Conservation (phyloP, 2,888 invertebrate species). For the Dorcus hopei region DNA sequence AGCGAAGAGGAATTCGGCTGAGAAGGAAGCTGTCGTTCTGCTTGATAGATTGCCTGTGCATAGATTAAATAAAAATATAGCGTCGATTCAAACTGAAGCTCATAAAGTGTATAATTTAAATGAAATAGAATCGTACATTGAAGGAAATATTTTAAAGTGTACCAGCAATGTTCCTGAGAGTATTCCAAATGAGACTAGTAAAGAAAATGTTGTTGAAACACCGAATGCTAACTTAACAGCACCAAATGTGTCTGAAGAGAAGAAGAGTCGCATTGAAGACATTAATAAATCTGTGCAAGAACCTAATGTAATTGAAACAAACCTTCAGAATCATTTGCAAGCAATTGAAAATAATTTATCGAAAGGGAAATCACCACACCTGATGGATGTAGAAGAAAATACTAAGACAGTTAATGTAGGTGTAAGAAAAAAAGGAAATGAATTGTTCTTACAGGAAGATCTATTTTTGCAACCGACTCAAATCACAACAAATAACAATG, state of each 20-base stretch:
- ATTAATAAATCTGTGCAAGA: too few relatives aligned
- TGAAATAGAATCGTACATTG: constrained; percentile 13
- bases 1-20: not conserved
- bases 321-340: too few relatives aligned
- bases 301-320: too few relatives aligned
- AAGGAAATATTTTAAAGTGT: constrained; percentile 6
- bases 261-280: too few relatives aligned
- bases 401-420: not conserved
- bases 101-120: constrained; percentile 10
- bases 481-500: not conserved
- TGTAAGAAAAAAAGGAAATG: not conserved
- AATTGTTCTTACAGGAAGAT: not conserved
- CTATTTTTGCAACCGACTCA: constrained; percentile 1
- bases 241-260: too few relatives aligned
- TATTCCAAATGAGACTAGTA: too few relatives aligned
- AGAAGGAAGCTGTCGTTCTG: not conserved
- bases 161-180: too few relatives aligned
- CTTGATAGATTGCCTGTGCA: constrained; percentile 4
- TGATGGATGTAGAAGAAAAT: not conserved
- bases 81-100: too few relatives aligned
- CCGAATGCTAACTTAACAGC: too few relatives aligned
- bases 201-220: too few relatives aligned
- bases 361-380: too few relatives aligned
- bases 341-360: too few relatives aligned
- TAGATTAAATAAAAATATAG: not conserved